These are phyloP conservation scores for Trichogramma dendrolimi DNA, from an alignment of 2,888 invertebrate species.

Conservation along the genomic window DNA sequence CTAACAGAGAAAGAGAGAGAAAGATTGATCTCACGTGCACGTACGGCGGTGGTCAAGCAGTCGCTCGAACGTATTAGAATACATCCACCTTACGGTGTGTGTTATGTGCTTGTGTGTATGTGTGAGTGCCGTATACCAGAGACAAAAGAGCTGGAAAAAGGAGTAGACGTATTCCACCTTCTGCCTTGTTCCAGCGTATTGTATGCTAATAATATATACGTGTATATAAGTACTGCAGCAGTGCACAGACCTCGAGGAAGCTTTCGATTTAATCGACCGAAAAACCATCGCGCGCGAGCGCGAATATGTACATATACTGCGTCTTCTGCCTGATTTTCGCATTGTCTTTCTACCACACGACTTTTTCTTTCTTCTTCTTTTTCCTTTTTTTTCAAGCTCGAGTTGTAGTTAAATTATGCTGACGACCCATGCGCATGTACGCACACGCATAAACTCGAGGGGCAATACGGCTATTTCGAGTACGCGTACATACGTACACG, in stretches of 20 bases:
- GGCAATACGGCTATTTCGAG: no score
- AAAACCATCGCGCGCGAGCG: background rate
- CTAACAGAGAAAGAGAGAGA: background rate
- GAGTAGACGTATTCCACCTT: background rate
- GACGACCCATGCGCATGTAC: no score
- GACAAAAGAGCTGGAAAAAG: slow-evolving; percentile 18
- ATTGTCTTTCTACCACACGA: no score
- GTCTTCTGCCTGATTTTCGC: no score
- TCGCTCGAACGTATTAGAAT: slow-evolving; percentile 9
- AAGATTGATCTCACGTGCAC: slow-evolving; percentile 10
- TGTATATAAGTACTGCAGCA: background rate
- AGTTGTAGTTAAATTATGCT: no score
- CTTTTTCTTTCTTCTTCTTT: no score
- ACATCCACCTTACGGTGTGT: background rate
- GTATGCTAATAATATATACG: slow-evolving; percentile 21
- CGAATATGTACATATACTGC: no score
- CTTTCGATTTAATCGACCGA: slow-evolving; percentile 19
- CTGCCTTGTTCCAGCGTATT: slow-evolving; percentile 12
- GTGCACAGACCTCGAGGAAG: slow-evolving; percentile 6
- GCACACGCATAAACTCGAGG: no score
- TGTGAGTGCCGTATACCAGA: background rate
- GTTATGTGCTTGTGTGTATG: background rate
- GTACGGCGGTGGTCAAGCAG: slow-evolving; percentile 1
- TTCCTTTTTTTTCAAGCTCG: no score
- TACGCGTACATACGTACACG: no score